Conservation (phyloP, 2,888 invertebrate genomes). For the Allophyes oxyacanthae region DNA sequence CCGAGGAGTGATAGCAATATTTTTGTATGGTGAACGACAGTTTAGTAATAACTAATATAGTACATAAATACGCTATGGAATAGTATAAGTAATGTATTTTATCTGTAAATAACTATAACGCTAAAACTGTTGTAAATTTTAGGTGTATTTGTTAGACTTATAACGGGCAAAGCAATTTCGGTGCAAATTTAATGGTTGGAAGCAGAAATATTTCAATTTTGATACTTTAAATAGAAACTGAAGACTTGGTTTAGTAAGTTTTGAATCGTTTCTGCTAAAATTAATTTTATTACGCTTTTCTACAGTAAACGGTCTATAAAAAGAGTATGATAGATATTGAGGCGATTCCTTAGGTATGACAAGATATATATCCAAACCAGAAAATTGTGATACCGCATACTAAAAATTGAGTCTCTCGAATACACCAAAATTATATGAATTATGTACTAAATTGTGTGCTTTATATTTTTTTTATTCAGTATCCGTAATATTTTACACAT, state of each 20-base stretch:
- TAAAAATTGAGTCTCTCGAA: conserved; percentile 18
- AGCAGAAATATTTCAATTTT: no score
- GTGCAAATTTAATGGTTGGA: no score
- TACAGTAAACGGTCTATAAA: no score
- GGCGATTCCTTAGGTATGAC: no score
- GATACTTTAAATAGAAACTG: no score
- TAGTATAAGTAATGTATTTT: conserved; percentile 32
- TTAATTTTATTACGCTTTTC: no score
- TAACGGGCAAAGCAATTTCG: neutral
- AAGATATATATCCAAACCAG: no score
- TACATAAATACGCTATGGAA: conserved; percentile 12
- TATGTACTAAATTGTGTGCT: conserved; percentile 62
- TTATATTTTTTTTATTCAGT: conserved; percentile 49
- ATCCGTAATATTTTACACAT: conserved; percentile 51
- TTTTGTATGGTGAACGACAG: conserved; percentile 60
- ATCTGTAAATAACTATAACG: conserved; percentile 38
- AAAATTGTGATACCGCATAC: no score
- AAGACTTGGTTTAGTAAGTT: no score
- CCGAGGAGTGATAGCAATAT: conserved; percentile 56
- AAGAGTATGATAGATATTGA: no score
- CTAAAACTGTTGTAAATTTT: conserved; percentile 11
- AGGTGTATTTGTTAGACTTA: conserved; percentile 15
- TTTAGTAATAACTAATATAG: conserved; percentile 34
- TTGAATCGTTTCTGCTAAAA: no score
- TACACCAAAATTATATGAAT: conserved; percentile 17